Conservation (phyloP, 2,113 vertebrate genomes). For the Aldabrachelys gigantea region DNA sequence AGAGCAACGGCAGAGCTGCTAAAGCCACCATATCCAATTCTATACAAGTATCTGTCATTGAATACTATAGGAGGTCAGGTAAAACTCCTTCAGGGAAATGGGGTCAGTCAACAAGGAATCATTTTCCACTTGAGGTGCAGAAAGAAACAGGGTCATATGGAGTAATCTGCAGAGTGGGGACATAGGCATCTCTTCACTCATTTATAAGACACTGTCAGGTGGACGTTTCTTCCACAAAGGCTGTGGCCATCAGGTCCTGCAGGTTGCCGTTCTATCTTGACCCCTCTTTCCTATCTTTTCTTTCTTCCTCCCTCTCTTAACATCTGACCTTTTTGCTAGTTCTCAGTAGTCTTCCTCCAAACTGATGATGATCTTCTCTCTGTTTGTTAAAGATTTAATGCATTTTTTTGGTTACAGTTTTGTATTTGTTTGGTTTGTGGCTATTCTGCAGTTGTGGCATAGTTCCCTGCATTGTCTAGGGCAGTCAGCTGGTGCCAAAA, state of each 20-base stretch:
- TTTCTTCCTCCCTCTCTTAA: not conserved
- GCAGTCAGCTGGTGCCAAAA: conserved; percentile 64
- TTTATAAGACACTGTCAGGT: conserved; percentile 34
- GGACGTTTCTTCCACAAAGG: conserved; percentile 21
- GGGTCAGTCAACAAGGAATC: not conserved
- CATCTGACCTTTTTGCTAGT: conserved; percentile 22
- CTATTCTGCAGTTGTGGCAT: conserved; percentile 43
- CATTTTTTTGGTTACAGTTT: conserved; percentile 50
- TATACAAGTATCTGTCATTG: not conserved
- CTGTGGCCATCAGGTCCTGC: conserved; percentile 41
- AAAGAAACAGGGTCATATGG: conserved; percentile 15
- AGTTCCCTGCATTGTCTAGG: conserved; percentile 68
- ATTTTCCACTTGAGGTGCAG: conserved; percentile 43
- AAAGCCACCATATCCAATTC: not conserved
- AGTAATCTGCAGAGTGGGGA: conserved; percentile 24
- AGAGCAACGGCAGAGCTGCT: not conserved
- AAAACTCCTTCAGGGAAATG: not conserved
- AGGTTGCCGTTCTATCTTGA: not conserved
- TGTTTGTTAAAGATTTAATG: conserved; percentile 62
- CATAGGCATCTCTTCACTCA: not conserved
- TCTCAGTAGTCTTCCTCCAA: conserved; percentile 25
- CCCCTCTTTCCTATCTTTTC: not conserved
- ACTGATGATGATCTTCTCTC: not conserved
- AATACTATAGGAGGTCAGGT: not conserved
- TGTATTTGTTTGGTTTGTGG: conserved; percentile 58